A percentile compares a stretch with the other conserved stretches of the same genome.
Evolutionary conservation across 2,888 invertebrate species (phyloP).

Genomic region (Junonia oenone): DNA sequence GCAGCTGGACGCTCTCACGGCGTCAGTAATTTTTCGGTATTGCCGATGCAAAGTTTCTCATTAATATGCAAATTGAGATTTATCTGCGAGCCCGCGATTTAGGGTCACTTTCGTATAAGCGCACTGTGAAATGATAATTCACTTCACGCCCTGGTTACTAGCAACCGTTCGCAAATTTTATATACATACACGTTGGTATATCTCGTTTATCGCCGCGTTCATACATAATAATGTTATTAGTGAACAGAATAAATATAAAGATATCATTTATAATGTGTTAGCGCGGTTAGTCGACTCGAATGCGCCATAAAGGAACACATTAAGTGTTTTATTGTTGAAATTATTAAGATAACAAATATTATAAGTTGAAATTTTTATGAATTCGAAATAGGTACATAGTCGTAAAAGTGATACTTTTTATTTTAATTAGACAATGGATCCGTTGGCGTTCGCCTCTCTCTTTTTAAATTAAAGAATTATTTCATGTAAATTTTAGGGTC

Average conservation of each 20-base stretch:
- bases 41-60: conserved; percentile 73
- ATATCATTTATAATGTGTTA: conserved; percentile 44
- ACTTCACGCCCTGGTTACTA: conserved; percentile 35
- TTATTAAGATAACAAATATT: conserved; percentile 33
- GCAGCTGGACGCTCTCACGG: conserved; percentile 70
- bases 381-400: conserved; percentile 12
- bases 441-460: conserved; percentile 17
- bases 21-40: conserved; percentile 63
- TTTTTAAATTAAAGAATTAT: conserved; percentile 7
- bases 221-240: conserved; percentile 15
- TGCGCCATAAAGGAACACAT: conserved; percentile 56
- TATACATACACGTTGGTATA: neutral
- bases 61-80: conserved; percentile 77
- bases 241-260: neutral
- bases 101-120: conserved; percentile 23
- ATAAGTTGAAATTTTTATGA: conserved; percentile 19
- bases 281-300: conserved; percentile 50
- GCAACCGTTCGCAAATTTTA: conserved; percentile 1
- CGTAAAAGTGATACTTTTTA: conserved; percentile 14
- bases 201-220: neutral
- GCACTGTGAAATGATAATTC: conserved; percentile 31
- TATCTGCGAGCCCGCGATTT: conserved; percentile 48
- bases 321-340: conserved; percentile 51
- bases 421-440: conserved; percentile 18
- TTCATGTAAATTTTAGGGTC: neutral